Conservation (phyloP, 2,888 invertebrate species). For the Rotaria magnacalcarata region DNA sequence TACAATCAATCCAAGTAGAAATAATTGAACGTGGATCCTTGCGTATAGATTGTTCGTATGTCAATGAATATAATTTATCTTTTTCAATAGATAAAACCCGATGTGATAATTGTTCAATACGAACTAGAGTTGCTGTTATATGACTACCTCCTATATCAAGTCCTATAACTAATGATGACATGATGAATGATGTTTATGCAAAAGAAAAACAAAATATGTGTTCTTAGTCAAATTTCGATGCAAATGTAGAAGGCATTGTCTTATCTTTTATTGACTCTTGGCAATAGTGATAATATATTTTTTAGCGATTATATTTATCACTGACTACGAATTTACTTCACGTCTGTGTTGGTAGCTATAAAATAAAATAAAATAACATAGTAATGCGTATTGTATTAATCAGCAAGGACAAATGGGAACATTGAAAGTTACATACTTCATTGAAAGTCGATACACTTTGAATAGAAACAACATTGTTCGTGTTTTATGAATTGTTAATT, state of each 20-base stretch:
- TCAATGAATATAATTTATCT: background rate
- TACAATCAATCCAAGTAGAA: background rate
- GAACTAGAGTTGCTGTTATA: conserved; percentile 8
- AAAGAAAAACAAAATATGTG: too few species aligned
- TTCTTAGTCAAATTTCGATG: background rate
- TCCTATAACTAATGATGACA: background rate
- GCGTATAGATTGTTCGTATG: background rate
- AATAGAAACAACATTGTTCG: too few species aligned
- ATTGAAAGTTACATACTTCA: too few species aligned
- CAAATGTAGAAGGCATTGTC: background rate
- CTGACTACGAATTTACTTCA: background rate
- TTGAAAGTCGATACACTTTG: too few species aligned
- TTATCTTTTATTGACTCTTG: conserved; percentile 13
- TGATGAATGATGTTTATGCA: background rate
- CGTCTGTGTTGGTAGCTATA: too few species aligned
- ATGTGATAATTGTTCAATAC: background rate
- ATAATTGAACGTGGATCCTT: background rate
- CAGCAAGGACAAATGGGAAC: too few species aligned
- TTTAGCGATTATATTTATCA: background rate
- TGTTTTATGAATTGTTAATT: too few species aligned
- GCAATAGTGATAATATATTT: background rate
- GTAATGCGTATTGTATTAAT: too few species aligned
- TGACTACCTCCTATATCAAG: conserved; percentile 21
- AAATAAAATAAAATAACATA: too few species aligned
- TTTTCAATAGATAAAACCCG: background rate